Base-by-base conservation (phyloP, 2,113 vertebrate species). In the Spermophilus dauricus region DNA sequence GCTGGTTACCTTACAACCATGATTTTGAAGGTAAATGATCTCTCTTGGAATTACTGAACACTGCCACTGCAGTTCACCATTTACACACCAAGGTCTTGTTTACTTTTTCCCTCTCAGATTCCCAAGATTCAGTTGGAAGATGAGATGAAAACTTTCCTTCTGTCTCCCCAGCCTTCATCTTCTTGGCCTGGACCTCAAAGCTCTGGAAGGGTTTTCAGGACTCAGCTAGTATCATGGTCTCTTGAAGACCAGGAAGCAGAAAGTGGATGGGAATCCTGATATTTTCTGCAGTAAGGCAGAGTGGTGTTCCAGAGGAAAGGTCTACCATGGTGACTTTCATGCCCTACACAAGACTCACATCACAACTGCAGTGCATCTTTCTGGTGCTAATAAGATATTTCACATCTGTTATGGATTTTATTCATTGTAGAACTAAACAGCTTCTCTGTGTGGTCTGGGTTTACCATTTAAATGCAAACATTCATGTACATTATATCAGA, bases 1-100 rank as follows among this genome's bases (percentile, higher is more conserved):
- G 45, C 56, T 85, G 26, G 37, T 70, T 72, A 89, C 34, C 9
- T 91, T 91, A 96, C 85, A 89, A 86, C 16, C 22, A 39, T 69
- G 26, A 6, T 76, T 94, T 90, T 84, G 56, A 89, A 88, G 90
- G 70, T 32, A 91, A 73, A 24, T 12, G 45, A 45, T 45, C 45
- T 45, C 45, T 45, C 45, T 45, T 45, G 45, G 8, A 45, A 45
- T 45, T 45, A 45, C 45, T 45, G 45, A 45, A 45, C 45, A 9
- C 8, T 45, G 45, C 45, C 45, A 45, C 45, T 45, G 34, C 20
- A 69, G 48, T 85, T 92, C 24, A 58, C 63, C 9, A 5, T 77
- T 87, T 88, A 78, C 2, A 42, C 63, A 48, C 16, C 34, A 22
- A 67, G 56, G 32, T 45, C 28, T 42, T 94, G 34, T 34, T 12